These are phyloP conservation scores for Leptonema lineaticorne DNA, from an alignment of 1,140 invertebrate genomes.

Conservation along the genomic window DNA sequence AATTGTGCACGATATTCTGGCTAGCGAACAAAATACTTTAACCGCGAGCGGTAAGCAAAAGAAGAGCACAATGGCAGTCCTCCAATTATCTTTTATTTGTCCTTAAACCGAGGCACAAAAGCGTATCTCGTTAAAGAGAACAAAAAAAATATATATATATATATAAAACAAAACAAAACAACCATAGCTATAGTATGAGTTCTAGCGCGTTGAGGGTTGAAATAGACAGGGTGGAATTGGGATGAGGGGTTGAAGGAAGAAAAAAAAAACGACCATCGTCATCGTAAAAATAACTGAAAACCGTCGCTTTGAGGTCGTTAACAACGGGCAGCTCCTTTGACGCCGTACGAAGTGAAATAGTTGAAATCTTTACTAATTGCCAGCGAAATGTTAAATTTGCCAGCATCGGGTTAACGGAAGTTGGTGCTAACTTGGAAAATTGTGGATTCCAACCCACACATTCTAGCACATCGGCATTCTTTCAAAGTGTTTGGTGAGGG, in stretches of 20 bases:
- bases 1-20: too few relatives aligned
- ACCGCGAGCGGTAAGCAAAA: not conserved
- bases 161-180: not conserved
- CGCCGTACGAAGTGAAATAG: conserved; percentile 23
- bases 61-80: not conserved
- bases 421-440: not conserved
- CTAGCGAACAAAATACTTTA: too few relatives aligned
- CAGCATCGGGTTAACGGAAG: not conserved
- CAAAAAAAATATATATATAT: not conserved
- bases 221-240: not conserved
- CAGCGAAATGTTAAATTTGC: not conserved
- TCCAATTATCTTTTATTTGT: conserved; percentile 16
- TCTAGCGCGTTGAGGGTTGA: not conserved
- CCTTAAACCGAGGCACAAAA: conserved; percentile 16
- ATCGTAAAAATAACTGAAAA: conserved; percentile 22
- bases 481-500: too few relatives aligned
- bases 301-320: not conserved
- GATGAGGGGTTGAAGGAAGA: not conserved
- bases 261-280: not conserved
- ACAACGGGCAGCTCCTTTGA: conserved; percentile 19
- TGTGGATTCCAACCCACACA: too few relatives aligned
- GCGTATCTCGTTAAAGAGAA: conserved; percentile 2
- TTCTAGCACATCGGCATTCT: too few relatives aligned
- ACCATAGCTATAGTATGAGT: not conserved
- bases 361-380: conserved; percentile 38